phyloP scores from a whole-genome alignment of 2,797 vertebrate species.

The Acipenser ruthenus region DNA sequence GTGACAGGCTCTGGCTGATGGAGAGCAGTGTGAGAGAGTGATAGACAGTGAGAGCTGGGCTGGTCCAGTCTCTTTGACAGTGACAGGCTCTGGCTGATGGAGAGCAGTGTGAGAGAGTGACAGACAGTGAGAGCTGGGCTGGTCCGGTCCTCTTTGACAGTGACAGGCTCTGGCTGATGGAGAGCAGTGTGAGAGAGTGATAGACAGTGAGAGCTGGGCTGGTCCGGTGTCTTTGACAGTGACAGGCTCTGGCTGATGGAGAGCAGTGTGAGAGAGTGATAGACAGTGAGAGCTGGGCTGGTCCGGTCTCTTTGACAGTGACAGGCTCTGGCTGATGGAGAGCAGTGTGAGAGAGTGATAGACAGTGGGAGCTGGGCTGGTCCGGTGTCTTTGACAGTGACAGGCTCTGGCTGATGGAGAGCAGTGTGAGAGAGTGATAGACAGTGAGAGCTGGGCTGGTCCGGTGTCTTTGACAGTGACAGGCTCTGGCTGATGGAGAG shows the following conservation, averaged over 20 bases:
- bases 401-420: slow-evolving; percentile 14
- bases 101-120: no score
- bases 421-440: no score
- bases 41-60: neutral
- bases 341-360: no score
- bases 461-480: neutral
- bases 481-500: neutral
- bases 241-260: neutral
- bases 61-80: slow-evolving; percentile 76
- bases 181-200: neutral
- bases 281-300: neutral
- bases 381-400: slow-evolving; percentile 85
- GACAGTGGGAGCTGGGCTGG: neutral
- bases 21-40: no score
- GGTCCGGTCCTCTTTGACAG: neutral
- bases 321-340: slow-evolving; percentile 93
- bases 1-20: slow-evolving; percentile 93
- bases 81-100: slow-evolving; percentile 42
- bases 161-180: no score
- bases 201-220: neutral
- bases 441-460: neutral
- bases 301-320: slow-evolving; percentile 80
- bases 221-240: neutral
- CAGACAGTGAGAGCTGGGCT: neutral
- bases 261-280: neutral